Conservation (phyloP, 2,113 vertebrate species). For the Emydura subglobosa region DNA sequence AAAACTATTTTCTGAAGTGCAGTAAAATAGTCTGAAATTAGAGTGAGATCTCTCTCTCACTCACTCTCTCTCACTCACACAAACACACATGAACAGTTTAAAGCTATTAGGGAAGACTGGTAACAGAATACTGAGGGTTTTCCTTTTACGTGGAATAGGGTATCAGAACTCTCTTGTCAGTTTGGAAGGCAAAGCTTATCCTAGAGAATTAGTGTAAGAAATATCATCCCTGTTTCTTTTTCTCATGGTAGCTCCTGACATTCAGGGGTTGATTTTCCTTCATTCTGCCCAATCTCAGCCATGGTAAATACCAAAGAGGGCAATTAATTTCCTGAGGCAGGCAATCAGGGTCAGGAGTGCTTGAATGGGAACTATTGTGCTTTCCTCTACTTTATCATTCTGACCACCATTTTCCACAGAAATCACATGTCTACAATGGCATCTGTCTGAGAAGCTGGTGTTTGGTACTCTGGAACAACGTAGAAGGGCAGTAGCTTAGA, state of each 20-base stretch:
- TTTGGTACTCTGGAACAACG: not conserved
- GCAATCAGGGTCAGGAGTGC: fast-evolving
- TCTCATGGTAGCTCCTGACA: not conserved
- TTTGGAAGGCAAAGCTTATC: not conserved
- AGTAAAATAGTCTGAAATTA: conserved; percentile 68
- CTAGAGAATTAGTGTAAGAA: not conserved
- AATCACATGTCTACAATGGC: not conserved
- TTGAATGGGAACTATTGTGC: not conserved
- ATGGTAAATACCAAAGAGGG: not conserved
- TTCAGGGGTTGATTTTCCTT: not conserved
- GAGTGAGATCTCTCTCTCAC: conserved; percentile 2
- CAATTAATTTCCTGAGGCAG: not conserved
- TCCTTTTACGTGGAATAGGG: not conserved
- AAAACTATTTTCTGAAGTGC: conserved; percentile 45
- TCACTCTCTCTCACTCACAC: not conserved
- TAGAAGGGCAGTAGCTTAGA: not conserved
- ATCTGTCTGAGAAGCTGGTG: not conserved
- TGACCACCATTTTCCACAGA: not conserved
- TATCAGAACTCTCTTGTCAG: not conserved
- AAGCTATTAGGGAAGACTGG: not conserved
- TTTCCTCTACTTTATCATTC: not conserved
- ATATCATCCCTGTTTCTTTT: not conserved
- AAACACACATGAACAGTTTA: not conserved
- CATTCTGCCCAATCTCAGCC: not conserved
- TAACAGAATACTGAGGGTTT: not conserved